phyloP scores from a whole-genome alignment of 2,113 vertebrate genomes.

The Chaenogobius annularis region DNA sequence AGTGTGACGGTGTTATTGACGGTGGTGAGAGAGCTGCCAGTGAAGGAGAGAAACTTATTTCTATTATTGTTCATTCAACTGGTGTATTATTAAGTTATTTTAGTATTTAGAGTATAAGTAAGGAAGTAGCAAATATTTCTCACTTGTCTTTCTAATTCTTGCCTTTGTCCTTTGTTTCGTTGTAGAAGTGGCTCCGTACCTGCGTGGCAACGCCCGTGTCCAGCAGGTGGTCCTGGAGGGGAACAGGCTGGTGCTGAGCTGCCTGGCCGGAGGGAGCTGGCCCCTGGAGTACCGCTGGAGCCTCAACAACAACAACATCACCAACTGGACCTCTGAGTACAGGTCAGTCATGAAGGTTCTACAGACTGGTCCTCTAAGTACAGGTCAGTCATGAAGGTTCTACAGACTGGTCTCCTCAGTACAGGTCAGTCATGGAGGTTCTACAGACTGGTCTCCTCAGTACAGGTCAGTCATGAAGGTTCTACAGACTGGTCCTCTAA shows the following conservation, averaged over 20 bases:
- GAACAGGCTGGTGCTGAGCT: constrained; percentile 91
- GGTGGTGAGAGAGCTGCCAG: no score
- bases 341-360: constrained; percentile 76
- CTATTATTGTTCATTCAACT: no score
- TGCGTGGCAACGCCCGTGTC: constrained; percentile 43
- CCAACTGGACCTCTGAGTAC: constrained; percentile 86
- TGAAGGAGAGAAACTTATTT: no score
- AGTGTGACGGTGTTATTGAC: no score
- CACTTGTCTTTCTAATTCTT: neutral
- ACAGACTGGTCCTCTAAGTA: neutral
- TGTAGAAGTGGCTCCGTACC: constrained; percentile 78
- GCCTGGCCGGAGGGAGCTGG: constrained; percentile 95
- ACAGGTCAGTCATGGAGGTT: no score
- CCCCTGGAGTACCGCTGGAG: constrained; percentile 94
- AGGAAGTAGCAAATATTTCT: no score
- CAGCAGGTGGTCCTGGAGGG: constrained; percentile 83
- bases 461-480: no score
- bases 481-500: no score
- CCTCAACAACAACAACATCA: constrained; percentile 82
- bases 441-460: no score
- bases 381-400: no score
- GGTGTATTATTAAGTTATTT: no score
- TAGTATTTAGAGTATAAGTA: no score
- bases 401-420: neutral
- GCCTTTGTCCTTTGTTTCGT: constrained; percentile 12